These are phyloP conservation scores for Crax fasciolata DNA, from an alignment of 2,797 vertebrate species.

Conservation along the genomic window DNA sequence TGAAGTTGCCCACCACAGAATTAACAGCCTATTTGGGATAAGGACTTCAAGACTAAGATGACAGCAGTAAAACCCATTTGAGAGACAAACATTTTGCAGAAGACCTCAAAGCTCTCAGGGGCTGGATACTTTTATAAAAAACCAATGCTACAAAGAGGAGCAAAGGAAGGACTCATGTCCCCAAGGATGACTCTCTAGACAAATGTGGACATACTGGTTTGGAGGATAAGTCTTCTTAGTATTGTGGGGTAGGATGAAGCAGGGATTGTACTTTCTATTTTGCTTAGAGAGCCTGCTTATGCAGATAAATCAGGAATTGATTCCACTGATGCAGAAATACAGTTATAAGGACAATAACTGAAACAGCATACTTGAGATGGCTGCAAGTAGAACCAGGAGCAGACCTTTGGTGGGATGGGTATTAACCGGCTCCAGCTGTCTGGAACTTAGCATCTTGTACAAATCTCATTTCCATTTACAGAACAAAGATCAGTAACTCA, in stretches of 20 bases:
- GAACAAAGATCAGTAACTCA: accelerated
- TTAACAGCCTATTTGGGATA: not conserved
- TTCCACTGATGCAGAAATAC: not conserved
- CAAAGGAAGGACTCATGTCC: not conserved
- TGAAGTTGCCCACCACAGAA: not conserved
- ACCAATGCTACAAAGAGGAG: not conserved
- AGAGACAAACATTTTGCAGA: not conserved
- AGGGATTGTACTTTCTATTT: not conserved
- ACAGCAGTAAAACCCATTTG: not conserved
- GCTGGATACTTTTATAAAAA: not conserved
- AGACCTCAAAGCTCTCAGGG: not conserved
- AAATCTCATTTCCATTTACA: not conserved
- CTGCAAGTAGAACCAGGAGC: not conserved
- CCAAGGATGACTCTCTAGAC: not conserved
- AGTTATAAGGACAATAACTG: not conserved
- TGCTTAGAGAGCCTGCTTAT: not conserved
- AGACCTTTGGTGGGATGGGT: not conserved
- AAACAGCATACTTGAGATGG: not conserved
- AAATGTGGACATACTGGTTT: not conserved
- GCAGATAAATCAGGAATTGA: not conserved
- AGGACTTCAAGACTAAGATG: not conserved
- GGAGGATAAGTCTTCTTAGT: not conserved
- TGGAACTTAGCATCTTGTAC: not conserved
- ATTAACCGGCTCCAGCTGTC: not conserved
- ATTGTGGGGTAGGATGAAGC: not conserved